Conservation (phyloP, 2,113 vertebrate genomes). For the Dascyllus trimaculatus region DNA sequence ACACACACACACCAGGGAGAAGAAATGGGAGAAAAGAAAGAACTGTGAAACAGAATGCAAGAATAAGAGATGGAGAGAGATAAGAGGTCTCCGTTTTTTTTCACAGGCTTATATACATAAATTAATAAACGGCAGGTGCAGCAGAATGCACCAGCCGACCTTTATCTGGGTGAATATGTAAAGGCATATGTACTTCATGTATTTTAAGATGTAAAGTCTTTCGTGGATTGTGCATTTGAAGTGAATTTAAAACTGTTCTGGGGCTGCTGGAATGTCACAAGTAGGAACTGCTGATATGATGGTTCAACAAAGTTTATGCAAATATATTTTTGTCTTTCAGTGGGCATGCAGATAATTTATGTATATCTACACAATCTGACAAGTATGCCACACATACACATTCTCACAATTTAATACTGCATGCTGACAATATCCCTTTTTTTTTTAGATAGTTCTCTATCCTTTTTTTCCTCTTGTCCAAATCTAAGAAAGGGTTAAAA, state of each 20-base stretch:
- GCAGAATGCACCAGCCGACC: conserved; percentile 15
- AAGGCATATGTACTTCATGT: conserved; percentile 15
- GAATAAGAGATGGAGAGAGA: conserved; percentile 20
- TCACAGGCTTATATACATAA: conserved; percentile 11
- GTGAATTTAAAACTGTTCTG: background rate
- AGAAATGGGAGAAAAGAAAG: conserved; percentile 26
- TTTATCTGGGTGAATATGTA: conserved; percentile 19
- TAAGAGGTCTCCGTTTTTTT: conserved; percentile 1
- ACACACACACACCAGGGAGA: conserved; percentile 24
- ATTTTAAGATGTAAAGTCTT: conserved; percentile 13
- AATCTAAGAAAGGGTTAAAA: background rate
- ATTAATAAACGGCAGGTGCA: conserved; percentile 14
- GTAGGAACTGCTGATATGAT: background rate
- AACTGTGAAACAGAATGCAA: conserved; percentile 49
- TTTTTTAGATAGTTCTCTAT: background rate
- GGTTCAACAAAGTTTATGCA: conserved; percentile 20
- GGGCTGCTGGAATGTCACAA: background rate
- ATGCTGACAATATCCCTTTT: background rate
- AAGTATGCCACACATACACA: background rate
- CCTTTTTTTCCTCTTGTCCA: background rate
- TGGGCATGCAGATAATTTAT: conserved; percentile 10
- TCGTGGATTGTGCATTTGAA: background rate
- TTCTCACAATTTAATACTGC: background rate
- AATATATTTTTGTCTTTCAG: conserved; percentile 14
- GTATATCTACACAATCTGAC: background rate